Base-by-base conservation (phyloP, 2,888 invertebrate genomes). In the Drosophila engyochracea region DNA sequence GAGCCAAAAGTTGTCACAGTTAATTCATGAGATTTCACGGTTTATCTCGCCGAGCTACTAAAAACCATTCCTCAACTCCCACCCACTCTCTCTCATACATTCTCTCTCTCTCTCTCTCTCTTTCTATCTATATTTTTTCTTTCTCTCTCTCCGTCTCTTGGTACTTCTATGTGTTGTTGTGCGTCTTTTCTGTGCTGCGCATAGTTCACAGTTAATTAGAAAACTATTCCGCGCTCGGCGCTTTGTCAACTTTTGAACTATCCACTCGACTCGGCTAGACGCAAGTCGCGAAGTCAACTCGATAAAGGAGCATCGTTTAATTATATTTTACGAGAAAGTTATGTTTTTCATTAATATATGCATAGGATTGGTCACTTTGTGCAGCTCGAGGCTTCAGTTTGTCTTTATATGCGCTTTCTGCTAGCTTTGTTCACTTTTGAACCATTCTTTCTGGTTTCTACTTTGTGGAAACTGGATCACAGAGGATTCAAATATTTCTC, bases 11-110 rank as follows among this genome's bases (percentile, higher is more conserved):
- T 85, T 82, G 82, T 69, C 83, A 80, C 74, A 82, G 88, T 85
- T 82, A 85, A 82, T 85, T 87, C 89, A 89, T 82, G 90, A 85
- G 88, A 85, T 85, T 85, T 85, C 80, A 87, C 83, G 89, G 89
- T 85, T 89, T 89, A 87, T 85, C 89, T 89, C 89, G 74, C 73
- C 65, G 63, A 68, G 61, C 69, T 63, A 10, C 70, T 61, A 19
- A 60, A 59, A 61, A 30, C 59, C 19, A 31, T 31, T 22, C 47
- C 31, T 5, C 35, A 35, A 10, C 59, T 60, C 54, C 55, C 30
- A 14, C 28, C 19, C 16, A 4, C 25, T 35, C 51, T 16, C 35
- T 51, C 33, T 59, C 6, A 22, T 25, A 52, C 58, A 14, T 22
- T 28, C 37, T 31, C 33, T 12, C 14, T 58, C 51, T 52, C 28